Conservation (phyloP, 2,797 vertebrate species). For the Cyprinella venusta region DNA sequence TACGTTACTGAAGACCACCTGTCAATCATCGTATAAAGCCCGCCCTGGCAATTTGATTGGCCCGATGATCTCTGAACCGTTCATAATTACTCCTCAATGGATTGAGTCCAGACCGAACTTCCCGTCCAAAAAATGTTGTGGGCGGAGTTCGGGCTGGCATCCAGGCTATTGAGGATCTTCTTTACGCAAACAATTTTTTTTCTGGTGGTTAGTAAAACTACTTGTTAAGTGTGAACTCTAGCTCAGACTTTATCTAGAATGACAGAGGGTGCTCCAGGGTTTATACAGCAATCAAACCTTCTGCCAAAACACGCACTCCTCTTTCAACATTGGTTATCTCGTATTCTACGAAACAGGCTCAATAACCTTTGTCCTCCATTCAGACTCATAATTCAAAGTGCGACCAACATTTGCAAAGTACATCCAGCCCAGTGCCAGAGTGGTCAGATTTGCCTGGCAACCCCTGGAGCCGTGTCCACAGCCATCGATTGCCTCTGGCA, state of each 20-base stretch:
- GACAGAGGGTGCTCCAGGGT: slow-evolving; percentile 16
- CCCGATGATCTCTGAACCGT: no score
- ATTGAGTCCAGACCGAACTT: no score
- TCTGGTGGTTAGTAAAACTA: neutral
- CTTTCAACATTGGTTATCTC: slow-evolving; percentile 32
- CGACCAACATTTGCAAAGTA: slow-evolving; percentile 32
- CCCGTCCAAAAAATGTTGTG: no score
- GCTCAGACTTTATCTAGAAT: slow-evolving; percentile 6
- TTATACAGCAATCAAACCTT: slow-evolving; percentile 38
- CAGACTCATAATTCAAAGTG: slow-evolving; percentile 33
- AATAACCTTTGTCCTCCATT: slow-evolving; percentile 39
- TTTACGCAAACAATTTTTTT: neutral
- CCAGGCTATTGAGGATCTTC: slow-evolving; percentile 53
- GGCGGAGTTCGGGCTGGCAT: no score
- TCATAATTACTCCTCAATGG: no score
- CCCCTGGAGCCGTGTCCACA: slow-evolving; percentile 65
- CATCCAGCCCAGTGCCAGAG: slow-evolving; percentile 14
- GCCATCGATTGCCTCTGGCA: slow-evolving; percentile 71
- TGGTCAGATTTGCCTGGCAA: slow-evolving; percentile 60
- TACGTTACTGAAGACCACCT: no score
- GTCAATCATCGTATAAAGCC: no score
- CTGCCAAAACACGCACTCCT: slow-evolving; percentile 31
- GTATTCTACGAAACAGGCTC: slow-evolving; percentile 12
- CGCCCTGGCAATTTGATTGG: no score
- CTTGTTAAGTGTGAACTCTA: slow-evolving; percentile 16